These are phyloP conservation scores for Intellagama lesueurii DNA, from an alignment of 2,797 vertebrate species.

Conservation along the genomic window DNA sequence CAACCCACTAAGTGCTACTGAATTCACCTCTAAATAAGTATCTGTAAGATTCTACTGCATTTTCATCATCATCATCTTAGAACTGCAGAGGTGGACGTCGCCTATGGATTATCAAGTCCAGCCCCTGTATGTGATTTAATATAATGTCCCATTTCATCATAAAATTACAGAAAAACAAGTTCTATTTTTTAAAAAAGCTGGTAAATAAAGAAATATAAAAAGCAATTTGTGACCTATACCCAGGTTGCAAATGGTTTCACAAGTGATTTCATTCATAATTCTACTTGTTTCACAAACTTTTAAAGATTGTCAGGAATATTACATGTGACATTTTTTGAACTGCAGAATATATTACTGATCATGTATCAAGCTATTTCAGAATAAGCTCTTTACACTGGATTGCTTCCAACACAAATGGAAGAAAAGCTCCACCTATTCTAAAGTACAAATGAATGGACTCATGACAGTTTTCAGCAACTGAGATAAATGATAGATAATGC, in stretches of 20 bases:
- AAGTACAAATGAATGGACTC: not conserved
- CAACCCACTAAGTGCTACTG: not conserved
- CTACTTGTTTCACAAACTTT: conserved; percentile 6
- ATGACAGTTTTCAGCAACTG: not conserved
- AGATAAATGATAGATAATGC: not conserved
- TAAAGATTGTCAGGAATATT: conserved; percentile 40
- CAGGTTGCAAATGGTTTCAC: not conserved
- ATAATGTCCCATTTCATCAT: not conserved
- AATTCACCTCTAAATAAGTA: conserved; percentile 23
- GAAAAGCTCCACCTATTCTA: not conserved
- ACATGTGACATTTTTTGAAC: conserved; percentile 22
- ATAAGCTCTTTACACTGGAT: not conserved
- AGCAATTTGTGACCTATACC: not conserved
- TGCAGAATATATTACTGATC: conserved; percentile 44
- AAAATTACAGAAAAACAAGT: not conserved
- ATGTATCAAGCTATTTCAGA: conserved; percentile 32
- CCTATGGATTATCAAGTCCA: too few relatives aligned
- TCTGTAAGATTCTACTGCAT: not conserved
- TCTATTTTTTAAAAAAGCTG: not conserved
- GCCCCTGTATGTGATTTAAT: not conserved
- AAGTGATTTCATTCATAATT: too few relatives aligned
- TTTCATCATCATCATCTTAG: too few relatives aligned
- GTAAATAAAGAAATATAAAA: not conserved
- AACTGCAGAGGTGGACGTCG: too few relatives aligned
- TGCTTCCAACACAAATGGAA: too few relatives aligned